These are phyloP conservation scores for Ceratina japonica DNA, from an alignment of 1,140 invertebrate species.

Conservation along the genomic window DNA sequence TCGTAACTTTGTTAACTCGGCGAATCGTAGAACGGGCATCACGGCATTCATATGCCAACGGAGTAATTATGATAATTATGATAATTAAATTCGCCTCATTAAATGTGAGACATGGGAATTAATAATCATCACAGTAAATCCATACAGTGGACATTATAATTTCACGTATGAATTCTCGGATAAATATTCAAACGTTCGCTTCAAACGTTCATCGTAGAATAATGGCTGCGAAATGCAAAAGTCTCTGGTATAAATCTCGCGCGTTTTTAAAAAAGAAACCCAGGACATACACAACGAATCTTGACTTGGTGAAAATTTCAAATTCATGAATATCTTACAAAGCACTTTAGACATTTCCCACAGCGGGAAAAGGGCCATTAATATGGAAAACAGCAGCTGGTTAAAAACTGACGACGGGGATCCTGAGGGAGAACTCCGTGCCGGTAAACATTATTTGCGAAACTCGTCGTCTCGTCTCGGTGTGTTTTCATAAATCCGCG, in stretches of 20 bases:
- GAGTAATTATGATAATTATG: background rate
- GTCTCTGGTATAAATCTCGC: too few species aligned
- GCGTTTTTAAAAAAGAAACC: background rate
- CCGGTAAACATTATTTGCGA: background rate
- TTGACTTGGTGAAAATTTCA: background rate
- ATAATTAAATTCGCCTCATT: constrained; percentile 7
- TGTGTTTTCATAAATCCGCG: constrained; percentile 1
- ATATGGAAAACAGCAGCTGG: background rate
- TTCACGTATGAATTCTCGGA: background rate
- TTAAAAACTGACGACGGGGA: background rate
- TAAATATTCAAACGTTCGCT: background rate
- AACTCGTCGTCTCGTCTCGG: background rate
- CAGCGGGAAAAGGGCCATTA: background rate
- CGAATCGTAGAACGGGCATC: background rate
- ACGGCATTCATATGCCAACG: background rate
- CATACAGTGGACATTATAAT: background rate
- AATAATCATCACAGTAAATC: background rate
- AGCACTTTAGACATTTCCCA: background rate
- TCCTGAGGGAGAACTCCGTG: background rate
- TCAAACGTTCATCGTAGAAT: background rate
- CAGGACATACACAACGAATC: too few species aligned
- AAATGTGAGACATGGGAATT: background rate
- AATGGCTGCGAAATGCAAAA: background rate
- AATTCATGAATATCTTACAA: background rate
- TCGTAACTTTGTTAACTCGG: too few species aligned